Conservation (phyloP, 2,797 vertebrate genomes). For the Xenopus petersii region DNA sequence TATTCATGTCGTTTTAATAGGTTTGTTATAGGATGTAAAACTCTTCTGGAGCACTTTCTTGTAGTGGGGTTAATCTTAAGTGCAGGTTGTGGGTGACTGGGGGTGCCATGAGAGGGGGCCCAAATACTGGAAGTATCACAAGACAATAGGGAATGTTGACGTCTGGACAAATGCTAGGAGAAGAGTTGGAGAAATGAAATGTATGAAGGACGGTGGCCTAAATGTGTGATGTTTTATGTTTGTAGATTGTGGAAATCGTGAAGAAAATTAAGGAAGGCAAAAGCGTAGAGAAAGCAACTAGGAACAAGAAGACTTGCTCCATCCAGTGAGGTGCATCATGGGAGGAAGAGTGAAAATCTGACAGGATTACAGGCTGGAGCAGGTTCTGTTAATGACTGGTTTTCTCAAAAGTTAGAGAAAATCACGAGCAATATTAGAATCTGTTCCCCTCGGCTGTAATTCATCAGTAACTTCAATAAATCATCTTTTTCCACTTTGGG, state of each 20-base stretch:
- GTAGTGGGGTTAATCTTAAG: too few species aligned
- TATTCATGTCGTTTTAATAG: too few species aligned
- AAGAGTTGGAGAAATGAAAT: too few species aligned
- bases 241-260: conserved; percentile 42
- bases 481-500: too few species aligned
- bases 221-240: background rate
- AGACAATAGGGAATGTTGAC: too few species aligned
- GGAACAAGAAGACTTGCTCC: conserved; percentile 24
- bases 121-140: too few species aligned
- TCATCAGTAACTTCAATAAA: conserved; percentile 27
- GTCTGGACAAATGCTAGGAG: too few species aligned
- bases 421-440: conserved; percentile 21
- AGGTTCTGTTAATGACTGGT: conserved; percentile 60
- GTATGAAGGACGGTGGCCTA: too few species aligned
- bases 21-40: too few species aligned
- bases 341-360: conserved; percentile 13
- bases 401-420: conserved; percentile 53
- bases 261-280: conserved; percentile 34
- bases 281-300: conserved; percentile 7
- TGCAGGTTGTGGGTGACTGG: too few species aligned
- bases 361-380: conserved; percentile 40
- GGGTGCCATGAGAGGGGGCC: too few species aligned
- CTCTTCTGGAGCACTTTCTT: too few species aligned
- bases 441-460: conserved; percentile 4
- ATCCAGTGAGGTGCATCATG: background rate